Base-by-base conservation (phyloP, 2,888 invertebrate genomes). In the Cataglyphis livida region DNA sequence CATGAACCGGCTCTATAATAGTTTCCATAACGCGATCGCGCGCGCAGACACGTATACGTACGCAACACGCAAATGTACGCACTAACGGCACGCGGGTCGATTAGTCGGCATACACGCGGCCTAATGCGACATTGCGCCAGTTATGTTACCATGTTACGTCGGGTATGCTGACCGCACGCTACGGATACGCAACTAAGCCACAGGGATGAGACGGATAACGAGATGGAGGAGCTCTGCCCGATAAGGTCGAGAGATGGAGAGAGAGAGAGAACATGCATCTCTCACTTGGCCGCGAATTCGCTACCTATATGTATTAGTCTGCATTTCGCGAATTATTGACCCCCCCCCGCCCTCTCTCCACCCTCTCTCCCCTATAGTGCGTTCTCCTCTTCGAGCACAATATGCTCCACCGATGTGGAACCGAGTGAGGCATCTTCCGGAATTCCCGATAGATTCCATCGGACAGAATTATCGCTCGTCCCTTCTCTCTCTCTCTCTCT, bases 81-180 rank as follows among this genome's bases (percentile, higher is more conserved):
- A 51, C 41, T 51, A 57, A 35, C 44, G 83, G 65, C 66, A 68
- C 44, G 84, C 68, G 32, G 74, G 62, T 75, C 84, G 84, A 84
- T 84, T 84, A 84, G 70, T 35, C 62, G 70, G 61, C 54, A 76
- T 71, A 61, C 81, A 84, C 81, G 70, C 81, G 51, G 32, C 62
- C 76, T 86, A 87, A 91, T 90, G 89, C 89, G 86, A 88, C 88
- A 90, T 90, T 91, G 89, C 90, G 89, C 89, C 86, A 89, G 92
- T 92, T 91, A 90, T 91, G 91, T 87, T 90, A 91, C 90, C 90
- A 90, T 90, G 91, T 88, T 90, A 91, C 90, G 90, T 87, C 84
- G 87, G 87, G 86, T 89, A 92, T 91, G 91, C 90, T 88, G 90
- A 92, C 89, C 90, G 86, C 87, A 79, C 78, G 82, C 87, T 87